Evolutionary conservation across 2,888 invertebrate genomes (phyloP).

Genomic region (Odontothrips loti): DNA sequence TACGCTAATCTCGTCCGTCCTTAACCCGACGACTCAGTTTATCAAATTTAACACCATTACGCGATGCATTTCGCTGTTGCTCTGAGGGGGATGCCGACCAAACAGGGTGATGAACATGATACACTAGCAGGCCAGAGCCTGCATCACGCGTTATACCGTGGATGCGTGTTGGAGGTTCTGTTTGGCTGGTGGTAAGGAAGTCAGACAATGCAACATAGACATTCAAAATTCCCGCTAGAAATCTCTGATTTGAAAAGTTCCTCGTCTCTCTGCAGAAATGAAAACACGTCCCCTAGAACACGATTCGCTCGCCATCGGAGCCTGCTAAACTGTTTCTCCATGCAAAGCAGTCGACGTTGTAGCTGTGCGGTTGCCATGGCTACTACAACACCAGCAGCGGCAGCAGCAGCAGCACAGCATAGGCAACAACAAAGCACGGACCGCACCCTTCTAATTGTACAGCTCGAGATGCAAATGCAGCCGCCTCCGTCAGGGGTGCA

Average conservation of each 20-base stretch:
- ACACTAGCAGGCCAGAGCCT: neutral
- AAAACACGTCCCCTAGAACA: too few relatives aligned
- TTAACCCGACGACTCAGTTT: slow-evolving; percentile 19
- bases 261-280: too few relatives aligned
- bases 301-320: neutral
- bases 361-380: neutral
- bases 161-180: too few relatives aligned
- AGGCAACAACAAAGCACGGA: neutral
- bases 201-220: too few relatives aligned
- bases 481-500: neutral
- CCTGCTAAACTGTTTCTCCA: too few relatives aligned
- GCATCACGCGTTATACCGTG: too few relatives aligned
- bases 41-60: slow-evolving; percentile 19
- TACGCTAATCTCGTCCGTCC: slow-evolving; percentile 12
- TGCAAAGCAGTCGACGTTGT: too few relatives aligned
- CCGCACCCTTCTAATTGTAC: neutral
- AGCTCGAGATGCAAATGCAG: slow-evolving; percentile 8
- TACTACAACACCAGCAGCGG: neutral
- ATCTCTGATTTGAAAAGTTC: too few relatives aligned
- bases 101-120: neutral
- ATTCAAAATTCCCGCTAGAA: too few relatives aligned
- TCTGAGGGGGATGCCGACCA: neutral
- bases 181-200: too few relatives aligned
- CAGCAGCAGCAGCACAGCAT: neutral
- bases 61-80: neutral